Base-by-base conservation (phyloP, 2,113 vertebrate genomes). In the Empidonax alnorum region DNA sequence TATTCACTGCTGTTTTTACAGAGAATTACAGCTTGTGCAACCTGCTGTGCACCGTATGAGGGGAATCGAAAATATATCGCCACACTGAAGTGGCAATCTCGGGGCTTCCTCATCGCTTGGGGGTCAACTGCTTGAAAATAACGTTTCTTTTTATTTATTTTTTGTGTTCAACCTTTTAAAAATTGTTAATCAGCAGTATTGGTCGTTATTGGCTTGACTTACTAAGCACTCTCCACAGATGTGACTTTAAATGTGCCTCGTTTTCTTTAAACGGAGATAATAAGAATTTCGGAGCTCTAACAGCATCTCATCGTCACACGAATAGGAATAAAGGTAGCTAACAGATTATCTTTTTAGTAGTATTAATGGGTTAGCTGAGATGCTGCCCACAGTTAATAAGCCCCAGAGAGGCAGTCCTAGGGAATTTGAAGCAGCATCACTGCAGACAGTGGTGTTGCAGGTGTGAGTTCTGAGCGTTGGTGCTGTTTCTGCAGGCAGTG, bases 1-100 rank as follows among this genome's bases (percentile, higher is more conserved):
- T 55, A 5, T 63, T 62, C 13, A 33, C 12, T 9, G 0, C 21
- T 19, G 79, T 17, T 15, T 12, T 35, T 49, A 17, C 4, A 25
- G 27, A 13, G 10, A 10, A 5, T 4, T 19, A 0, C 27, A 4
- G 30, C 41, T 19, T 2, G 22, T 20, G 9, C 20, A 0, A 0
- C 8, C 6, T 7, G 35, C 83, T 14, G 35, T 11, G 59, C n/a
- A 0, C 6, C 1, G 1, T 1, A 0, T 6, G 37, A 24, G 15
- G 30, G 20, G 3, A 4, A 3, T 49, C 28, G 20, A 35, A 39
- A 44, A 11, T 6, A 1, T 1, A 1, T 7, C 22, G 23, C 7
- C 2, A 0, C 21, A 0, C 6, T 16, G 9, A 7, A 18, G 37
- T 11, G 58, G 14, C 13, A 0, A 56, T 10, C 50, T 31, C 14